Evolutionary conservation across 92 coral and sea anemone species (phyloP).

Genomic region (Hydrozoanthus gracilis): DNA sequence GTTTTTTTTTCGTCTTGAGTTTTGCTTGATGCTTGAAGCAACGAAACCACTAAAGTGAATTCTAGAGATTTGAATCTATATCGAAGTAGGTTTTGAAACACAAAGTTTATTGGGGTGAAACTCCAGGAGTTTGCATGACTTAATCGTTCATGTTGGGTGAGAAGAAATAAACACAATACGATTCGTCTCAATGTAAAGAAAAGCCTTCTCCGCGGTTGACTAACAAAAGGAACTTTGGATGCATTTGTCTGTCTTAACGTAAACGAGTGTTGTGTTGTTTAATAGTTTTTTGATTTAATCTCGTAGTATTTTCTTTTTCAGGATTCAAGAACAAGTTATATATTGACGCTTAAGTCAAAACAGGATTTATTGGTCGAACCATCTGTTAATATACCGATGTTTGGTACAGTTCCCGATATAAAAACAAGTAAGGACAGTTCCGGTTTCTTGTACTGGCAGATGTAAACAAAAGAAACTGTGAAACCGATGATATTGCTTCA

Average conservation of each 20-base stretch:
- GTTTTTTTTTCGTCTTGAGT: neutral
- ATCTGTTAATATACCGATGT: slow-evolving; percentile 45
- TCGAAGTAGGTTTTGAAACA: neutral
- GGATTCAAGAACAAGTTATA: slow-evolving; percentile 56
- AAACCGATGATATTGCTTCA: neutral
- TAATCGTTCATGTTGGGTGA: slow-evolving; percentile 5
- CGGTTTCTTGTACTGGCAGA: neutral
- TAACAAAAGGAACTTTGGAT: neutral
- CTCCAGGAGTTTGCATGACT: slow-evolving; percentile 7
- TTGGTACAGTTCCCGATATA: slow-evolving; percentile 52
- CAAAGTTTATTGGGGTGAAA: neutral
- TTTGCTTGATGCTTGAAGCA: neutral
- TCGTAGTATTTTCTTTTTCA: slow-evolving; percentile 28
- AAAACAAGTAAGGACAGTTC: slow-evolving; percentile 52
- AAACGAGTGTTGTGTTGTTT: neutral
- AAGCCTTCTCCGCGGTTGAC: neutral
- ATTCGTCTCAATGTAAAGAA: neutral
- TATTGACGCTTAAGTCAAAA: slow-evolving; percentile 55
- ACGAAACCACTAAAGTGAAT: neutral
- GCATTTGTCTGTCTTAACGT: neutral
- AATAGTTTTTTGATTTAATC: slow-evolving; percentile 28
- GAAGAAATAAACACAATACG: neutral
- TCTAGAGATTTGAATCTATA: slow-evolving; percentile 10
- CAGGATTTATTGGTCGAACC: slow-evolving; percentile 66
- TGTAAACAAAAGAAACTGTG: slow-evolving; percentile 1